Conservation (phyloP, 2,113 vertebrate species). For the Mohoua ochrocephala region DNA sequence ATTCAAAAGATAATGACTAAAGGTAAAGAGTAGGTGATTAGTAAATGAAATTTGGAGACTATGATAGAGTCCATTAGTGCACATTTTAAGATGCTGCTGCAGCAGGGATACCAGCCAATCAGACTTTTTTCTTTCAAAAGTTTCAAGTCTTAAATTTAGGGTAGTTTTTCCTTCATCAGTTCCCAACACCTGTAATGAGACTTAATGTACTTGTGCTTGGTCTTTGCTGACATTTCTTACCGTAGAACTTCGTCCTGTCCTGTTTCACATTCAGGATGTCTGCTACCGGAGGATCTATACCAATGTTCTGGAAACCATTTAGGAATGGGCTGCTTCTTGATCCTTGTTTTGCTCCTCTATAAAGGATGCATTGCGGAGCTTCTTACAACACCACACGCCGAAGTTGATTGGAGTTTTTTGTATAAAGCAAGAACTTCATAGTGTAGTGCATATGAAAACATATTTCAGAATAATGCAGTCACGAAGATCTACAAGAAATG, state of each 20-base stretch:
- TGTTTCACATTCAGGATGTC: fast-evolving
- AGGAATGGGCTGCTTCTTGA: not conserved
- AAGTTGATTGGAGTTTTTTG: not conserved
- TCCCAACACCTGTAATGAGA: not conserved
- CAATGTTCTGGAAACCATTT: not conserved
- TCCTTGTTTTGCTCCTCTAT: not conserved
- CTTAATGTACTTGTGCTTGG: not conserved
- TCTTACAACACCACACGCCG: not conserved
- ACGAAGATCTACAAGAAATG: not conserved
- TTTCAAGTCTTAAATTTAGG: not conserved
- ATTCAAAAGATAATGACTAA: not conserved
- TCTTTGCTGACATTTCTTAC: not conserved
- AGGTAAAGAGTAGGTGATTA: not conserved
- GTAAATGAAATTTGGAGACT: not conserved
- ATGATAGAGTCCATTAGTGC: not conserved
- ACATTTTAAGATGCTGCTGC: not conserved
- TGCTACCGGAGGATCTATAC: not conserved
- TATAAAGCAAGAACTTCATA: not conserved
- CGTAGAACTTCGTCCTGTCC: not conserved
- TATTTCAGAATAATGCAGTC: not conserved
- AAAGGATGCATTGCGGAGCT: not conserved
- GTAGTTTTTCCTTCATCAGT: not conserved
- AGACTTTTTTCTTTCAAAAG: not conserved
- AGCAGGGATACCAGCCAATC: not conserved
- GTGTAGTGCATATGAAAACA: not conserved